Conservation (phyloP, 2,113 vertebrate species). For the Dromiciops gliroides region DNA sequence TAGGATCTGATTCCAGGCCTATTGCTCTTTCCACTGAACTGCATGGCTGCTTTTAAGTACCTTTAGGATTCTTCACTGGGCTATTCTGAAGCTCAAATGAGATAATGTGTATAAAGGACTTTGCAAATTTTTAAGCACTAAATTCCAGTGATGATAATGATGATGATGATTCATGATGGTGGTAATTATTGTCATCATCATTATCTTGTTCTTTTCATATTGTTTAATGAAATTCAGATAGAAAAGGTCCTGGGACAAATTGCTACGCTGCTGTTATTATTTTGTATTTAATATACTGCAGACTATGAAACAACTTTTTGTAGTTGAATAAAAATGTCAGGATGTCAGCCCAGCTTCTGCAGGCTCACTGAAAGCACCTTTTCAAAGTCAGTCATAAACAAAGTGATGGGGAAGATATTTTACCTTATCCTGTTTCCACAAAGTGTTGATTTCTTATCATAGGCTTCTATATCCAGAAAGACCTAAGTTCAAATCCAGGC, state of each 20-base stretch:
- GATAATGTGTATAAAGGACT: neutral
- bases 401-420: neutral
- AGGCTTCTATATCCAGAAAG: neutral
- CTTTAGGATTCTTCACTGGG: neutral
- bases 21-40: neutral
- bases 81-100: neutral
- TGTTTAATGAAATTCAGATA: neutral
- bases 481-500: neutral
- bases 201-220: neutral
- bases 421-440: neutral
- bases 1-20: neutral
- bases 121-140: neutral
- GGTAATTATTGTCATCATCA: neutral
- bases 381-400: neutral
- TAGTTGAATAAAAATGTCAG: neutral
- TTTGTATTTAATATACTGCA: neutral
- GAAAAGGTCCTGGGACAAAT: neutral
- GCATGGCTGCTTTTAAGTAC: neutral
- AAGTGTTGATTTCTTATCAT: neutral
- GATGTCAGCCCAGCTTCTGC: neutral
- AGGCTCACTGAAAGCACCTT: neutral
- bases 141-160: neutral
- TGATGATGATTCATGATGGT: neutral
- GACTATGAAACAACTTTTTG: neutral
- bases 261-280: neutral